Evolutionary conservation across 2,113 vertebrate species (phyloP), one percentile per base, ranked within the genome.

Genomic region (Dasyornis broadbenti): DNA sequence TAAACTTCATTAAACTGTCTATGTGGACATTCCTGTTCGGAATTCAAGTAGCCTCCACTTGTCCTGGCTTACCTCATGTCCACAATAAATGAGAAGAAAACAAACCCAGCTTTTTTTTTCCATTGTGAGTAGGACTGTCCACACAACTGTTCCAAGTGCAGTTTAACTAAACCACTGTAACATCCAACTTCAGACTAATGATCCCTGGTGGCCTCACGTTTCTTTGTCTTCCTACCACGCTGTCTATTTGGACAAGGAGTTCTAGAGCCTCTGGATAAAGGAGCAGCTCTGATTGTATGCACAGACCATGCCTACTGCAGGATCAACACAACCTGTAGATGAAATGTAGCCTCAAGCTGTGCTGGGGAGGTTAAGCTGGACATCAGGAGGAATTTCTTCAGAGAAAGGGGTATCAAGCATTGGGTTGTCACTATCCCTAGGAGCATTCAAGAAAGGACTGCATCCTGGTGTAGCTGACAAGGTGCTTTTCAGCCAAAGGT

Each of bases 1-100:
- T 83, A 95, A 97, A 93, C 92, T 95, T 93, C 95, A 96, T 96
- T 93, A 94, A 93, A 96, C 39, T 82, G 77, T 39, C 73, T 90
- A 19, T 94, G 86, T 96, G 95, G 92, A 83, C 91, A 93, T 89
- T 89, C 54, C 92, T 89, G 76, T 77, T 86, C 95, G 86, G 96
- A 93, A 94, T 93, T 92, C 90, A 92, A 93, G 96, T 5, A 90
- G 76, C 26, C 45, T 89, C 49, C 79, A 28, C 76, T 83, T 61
- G 39, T 13, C 28, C 63, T 53, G 28, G 20, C 52, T 89, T 87
- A 24, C 69, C 17, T 83, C 72, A 28, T 54, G 59, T 44, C 76
- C 82, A 90, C 90, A 73, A 39, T n/a, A 47, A 89, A 65, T 0
- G 10, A 73, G 71, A 72, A 56, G n/a, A 81, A 92, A 63, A 50